Conservation (phyloP, 2,797 vertebrate species). For the Acanthurus leucopareius region DNA sequence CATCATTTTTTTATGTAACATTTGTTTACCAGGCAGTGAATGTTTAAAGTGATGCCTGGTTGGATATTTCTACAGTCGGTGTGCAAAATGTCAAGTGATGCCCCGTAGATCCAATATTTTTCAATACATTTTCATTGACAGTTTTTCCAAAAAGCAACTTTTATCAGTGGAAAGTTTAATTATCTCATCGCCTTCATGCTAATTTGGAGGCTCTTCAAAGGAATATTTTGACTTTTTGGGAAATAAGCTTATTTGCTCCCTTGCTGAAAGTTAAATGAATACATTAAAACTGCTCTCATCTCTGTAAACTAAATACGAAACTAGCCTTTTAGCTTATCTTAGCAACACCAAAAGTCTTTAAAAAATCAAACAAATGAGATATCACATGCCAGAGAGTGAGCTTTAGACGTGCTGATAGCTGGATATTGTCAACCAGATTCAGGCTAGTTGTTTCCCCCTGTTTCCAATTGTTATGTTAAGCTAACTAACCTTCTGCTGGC, state of each 20-base stretch:
- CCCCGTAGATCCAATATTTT: too few relatives aligned
- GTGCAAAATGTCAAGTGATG: too few relatives aligned
- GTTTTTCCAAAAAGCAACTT: background rate
- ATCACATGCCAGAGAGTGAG: background rate
- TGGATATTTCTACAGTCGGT: too few relatives aligned
- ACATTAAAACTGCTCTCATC: background rate
- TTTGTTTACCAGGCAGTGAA: too few relatives aligned
- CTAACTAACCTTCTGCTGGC: background rate
- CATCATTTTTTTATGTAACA: background rate
- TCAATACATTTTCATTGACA: too few relatives aligned
- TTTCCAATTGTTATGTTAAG: background rate
- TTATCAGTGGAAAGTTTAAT: background rate
- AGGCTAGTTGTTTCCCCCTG: background rate
- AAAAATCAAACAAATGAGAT: too few relatives aligned
- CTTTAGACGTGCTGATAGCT: background rate
- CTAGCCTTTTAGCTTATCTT: background rate
- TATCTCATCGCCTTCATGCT: too few relatives aligned
- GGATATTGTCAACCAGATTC: background rate
- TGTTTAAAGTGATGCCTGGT: too few relatives aligned
- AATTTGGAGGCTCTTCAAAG: background rate
- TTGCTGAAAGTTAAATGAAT: too few relatives aligned
- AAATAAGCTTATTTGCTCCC: background rate
- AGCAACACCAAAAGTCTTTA: background rate
- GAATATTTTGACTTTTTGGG: background rate
- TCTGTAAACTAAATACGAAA: background rate